Evolutionary conservation across 1,140 invertebrate species (phyloP), one percentile per base, ranked within the genome.

Genomic region (Goniozus legneri): DNA sequence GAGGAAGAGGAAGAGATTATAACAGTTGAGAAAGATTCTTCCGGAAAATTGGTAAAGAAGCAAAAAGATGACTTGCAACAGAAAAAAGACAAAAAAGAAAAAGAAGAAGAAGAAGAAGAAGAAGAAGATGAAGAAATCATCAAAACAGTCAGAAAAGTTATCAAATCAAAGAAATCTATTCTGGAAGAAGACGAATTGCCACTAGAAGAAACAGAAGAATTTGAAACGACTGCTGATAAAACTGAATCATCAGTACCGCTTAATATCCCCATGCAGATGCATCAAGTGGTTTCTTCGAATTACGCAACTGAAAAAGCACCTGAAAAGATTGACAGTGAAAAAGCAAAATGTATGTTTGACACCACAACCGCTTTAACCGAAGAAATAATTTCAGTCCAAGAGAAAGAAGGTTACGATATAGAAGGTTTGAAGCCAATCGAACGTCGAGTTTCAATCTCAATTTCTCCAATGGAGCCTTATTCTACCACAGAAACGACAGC

Each of bases 401-500:
- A 85, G 59, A 80, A 77, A 60, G 82, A 84, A 71, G 63, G 71
- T 30, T 63, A 74, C 39, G 50, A 68, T 2, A 65, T 79, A 3
- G 48, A 64, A 43, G 49, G 63, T 8, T 52, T 66, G 3, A 73
- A 75, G 50, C 71, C 73, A 19, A 44, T 65, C 18, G 64, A 59
- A 50, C 59, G 59, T 39, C 66, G 58, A 48, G 81, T 81, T 15
- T 77, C 74, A 22, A 56, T 80, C 31, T 73, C 76, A 16, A 61
- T 86, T 19, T 77, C 79, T 47, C 67, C 79, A 19, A 56, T 79
- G 6, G 82, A 85, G 62, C 73, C 84, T 3, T 77, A 82, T 58
- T 71, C 82, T 50, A 79, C 80, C 15, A 80, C 71, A 3, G 81
- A 88, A 77, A 77, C 80, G 24, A 77, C 79, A 24, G 56, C 77